Conservation (phyloP, 2,113 vertebrate genomes). For the Colaptes auratus region DNA sequence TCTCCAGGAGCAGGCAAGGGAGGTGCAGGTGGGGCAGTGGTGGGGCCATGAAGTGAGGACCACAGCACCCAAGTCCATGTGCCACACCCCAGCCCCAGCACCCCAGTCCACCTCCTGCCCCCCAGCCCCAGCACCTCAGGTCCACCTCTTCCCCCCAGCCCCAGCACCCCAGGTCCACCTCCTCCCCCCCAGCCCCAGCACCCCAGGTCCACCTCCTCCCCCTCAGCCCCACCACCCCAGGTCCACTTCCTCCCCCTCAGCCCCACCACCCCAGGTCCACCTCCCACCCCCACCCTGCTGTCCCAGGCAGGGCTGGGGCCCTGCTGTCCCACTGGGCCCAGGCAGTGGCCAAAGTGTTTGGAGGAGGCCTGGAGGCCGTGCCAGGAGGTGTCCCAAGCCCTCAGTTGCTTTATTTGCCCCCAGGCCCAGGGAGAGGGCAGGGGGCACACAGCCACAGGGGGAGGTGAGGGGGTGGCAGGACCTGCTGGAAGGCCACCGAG, state of each 20-base stretch:
- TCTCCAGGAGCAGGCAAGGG: no score
- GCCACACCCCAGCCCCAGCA: no score
- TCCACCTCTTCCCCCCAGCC: no score
- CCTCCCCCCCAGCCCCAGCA: no score
- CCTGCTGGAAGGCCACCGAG: accelerated
- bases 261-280: not conserved
- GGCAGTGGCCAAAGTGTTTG: not conserved
- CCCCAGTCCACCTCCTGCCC: no score
- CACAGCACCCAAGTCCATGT: no score
- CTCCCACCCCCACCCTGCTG: not conserved
- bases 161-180: no score
- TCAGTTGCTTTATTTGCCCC: slow-evolving; percentile 29
- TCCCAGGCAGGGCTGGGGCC: not conserved
- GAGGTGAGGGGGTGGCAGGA: not conserved
- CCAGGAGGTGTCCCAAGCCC: not conserved
- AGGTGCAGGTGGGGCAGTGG: no score
- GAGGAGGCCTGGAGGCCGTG: no score
- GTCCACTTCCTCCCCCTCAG: not conserved
- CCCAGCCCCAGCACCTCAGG: no score
- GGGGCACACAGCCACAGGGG: accelerated
- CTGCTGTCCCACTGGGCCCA: accelerated
- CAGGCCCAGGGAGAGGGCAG: not conserved
- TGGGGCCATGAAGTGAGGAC: no score
- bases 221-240: not conserved
- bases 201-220: not conserved